These are phyloP conservation scores for Chaetodon trifasciatus DNA, from an alignment of 2,797 vertebrate genomes.

Conservation along the genomic window DNA sequence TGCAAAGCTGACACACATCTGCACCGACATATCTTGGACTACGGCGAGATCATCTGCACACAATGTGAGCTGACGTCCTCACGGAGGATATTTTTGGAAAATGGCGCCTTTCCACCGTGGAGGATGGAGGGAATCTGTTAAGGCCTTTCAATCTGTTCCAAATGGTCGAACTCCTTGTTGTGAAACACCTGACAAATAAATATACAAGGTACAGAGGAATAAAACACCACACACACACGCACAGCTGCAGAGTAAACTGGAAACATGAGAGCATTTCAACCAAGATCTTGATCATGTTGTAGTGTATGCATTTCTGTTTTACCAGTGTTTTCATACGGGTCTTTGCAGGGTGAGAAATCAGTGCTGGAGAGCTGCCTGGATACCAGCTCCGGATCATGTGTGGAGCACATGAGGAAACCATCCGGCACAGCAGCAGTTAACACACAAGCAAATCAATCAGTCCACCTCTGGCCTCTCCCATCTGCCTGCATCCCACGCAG, in stretches of 20 bases:
- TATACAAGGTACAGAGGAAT: slow-evolving; percentile 24
- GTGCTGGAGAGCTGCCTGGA: slow-evolving; percentile 40
- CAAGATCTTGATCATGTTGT: slow-evolving; percentile 2
- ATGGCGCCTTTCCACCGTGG: background rate
- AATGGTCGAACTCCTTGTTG: slow-evolving; percentile 13
- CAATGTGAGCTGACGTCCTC: slow-evolving; percentile 46
- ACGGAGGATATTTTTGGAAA: slow-evolving; percentile 56
- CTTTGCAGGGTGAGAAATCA: slow-evolving; percentile 37
- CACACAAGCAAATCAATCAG: slow-evolving; percentile 55
- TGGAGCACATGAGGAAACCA: slow-evolving; percentile 66
- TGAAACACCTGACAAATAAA: slow-evolving; percentile 57
- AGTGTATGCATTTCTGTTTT: slow-evolving; percentile 22
- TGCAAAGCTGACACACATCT: slow-evolving; percentile 42
- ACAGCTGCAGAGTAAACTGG: slow-evolving; percentile 34
- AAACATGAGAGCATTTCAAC: background rate
- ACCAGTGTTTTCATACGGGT: slow-evolving; percentile 49
- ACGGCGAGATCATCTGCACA: slow-evolving; percentile 58
- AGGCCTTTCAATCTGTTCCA: slow-evolving; percentile 31
- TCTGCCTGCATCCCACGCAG: slow-evolving; percentile 46
- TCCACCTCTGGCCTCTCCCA: slow-evolving; percentile 44
- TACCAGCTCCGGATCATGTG: slow-evolving; percentile 33
- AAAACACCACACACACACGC: slow-evolving; percentile 8
- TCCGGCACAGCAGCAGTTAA: slow-evolving; percentile 67
- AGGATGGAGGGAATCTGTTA: slow-evolving; percentile 21
- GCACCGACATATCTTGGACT: slow-evolving; percentile 28